These are phyloP conservation scores for Halcyon leucocephala DNA, from an alignment of 2,797 vertebrate genomes.

Conservation along the genomic window DNA sequence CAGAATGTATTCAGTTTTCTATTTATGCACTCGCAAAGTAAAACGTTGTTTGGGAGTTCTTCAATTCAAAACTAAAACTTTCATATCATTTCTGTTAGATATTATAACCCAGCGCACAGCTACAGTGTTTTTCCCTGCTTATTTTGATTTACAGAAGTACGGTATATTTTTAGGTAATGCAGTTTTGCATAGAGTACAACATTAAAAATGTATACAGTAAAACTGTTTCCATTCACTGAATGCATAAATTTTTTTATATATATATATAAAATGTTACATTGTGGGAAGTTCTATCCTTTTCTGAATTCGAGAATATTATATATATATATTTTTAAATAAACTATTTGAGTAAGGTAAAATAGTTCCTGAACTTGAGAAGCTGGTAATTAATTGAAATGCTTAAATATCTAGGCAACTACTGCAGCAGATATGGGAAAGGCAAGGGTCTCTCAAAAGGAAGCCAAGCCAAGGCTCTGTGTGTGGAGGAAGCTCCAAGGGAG, in stretches of 20 bases:
- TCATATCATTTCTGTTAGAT: neutral
- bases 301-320: conserved; percentile 84
- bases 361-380: conserved; percentile 78
- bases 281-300: conserved; percentile 82
- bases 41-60: conserved; percentile 40
- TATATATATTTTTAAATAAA: conserved; percentile 84
- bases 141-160: conserved; percentile 53
- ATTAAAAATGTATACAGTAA: conserved; percentile 83
- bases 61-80: conserved; percentile 31
- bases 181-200: conserved; percentile 74
- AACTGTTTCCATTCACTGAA: conserved; percentile 84
- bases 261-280: conserved; percentile 77
- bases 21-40: conserved; percentile 53
- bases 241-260: conserved; percentile 82
- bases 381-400: conserved; percentile 75
- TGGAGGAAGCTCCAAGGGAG: neutral
- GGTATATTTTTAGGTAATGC: conserved; percentile 67
- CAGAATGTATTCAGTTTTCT: conserved; percentile 42
- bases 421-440: neutral
- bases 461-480: neutral
- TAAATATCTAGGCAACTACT: conserved; percentile 1
- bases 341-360: conserved; percentile 83
- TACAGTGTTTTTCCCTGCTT: conserved; percentile 53
- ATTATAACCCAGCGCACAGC: conserved; percentile 16
- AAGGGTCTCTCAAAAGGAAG: neutral